Percentiles rank a stretch among this genome's conserved stretches.
Conservation (phyloP, 2,797 vertebrate species). For the Paedocypris micromegethes region DNA sequence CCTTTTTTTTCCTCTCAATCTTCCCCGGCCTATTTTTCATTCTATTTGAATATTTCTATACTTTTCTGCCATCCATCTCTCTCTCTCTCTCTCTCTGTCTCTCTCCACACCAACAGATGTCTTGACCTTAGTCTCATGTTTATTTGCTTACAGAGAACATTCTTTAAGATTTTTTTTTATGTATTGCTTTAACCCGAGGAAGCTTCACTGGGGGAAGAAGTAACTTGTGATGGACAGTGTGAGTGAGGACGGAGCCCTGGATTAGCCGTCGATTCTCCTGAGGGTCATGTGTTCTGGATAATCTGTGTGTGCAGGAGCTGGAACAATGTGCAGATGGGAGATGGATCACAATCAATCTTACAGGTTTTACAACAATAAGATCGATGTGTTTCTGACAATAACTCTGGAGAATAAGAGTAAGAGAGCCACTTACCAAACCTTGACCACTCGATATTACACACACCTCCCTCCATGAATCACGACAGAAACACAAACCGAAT, state of each 20-base stretch:
- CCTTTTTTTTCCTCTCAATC: too few relatives aligned
- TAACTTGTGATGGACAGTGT: constrained; percentile 12
- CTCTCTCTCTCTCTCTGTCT: constrained; percentile 7
- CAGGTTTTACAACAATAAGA: constrained; percentile 18
- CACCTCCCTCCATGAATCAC: neutral
- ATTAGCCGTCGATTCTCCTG: constrained; percentile 25
- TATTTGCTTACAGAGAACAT: constrained; percentile 19
- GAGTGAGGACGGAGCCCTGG: constrained; percentile 4
- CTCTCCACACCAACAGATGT: constrained; percentile 33
- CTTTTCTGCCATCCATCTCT: neutral
- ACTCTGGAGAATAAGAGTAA: constrained; percentile 1
- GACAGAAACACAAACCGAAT: neutral
- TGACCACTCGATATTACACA: neutral
- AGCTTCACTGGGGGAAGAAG: neutral
- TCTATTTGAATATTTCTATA: too few relatives aligned
- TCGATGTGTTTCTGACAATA: constrained; percentile 1
- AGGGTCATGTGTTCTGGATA: constrained; percentile 33
- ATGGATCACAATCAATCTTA: constrained; percentile 41
- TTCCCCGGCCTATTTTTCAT: too few relatives aligned
- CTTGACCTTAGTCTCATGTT: constrained; percentile 13
- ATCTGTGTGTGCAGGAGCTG: constrained; percentile 20
- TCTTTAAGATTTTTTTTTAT: neutral
- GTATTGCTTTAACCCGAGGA: too few relatives aligned
- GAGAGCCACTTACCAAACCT: neutral
- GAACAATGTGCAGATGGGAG: constrained; percentile 1